Conservation (phyloP, 1,140 invertebrate genomes). For the Helicoverpa armigera region DNA sequence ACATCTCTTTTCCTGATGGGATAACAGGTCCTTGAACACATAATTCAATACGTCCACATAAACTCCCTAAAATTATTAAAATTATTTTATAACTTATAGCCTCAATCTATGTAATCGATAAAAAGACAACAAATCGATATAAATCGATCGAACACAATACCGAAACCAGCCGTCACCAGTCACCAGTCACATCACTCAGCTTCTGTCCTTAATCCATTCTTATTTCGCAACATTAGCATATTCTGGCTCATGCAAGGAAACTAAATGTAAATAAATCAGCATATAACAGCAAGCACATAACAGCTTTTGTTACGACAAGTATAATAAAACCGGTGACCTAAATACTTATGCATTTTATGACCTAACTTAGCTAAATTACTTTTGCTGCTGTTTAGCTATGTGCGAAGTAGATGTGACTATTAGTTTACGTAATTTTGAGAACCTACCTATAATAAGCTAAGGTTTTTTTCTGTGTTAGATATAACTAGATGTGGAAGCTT, state of each 20-base stretch:
- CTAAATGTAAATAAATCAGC: conserved; percentile 4
- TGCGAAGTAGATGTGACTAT: conserved; percentile 3
- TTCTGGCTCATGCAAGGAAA: conserved; percentile 25
- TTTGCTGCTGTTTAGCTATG: conserved; percentile 43
- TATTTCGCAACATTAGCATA: conserved; percentile 4
- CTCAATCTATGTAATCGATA: too few relatives aligned
- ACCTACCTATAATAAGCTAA: not conserved
- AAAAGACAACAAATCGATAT: not conserved
- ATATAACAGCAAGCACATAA: conserved; percentile 27
- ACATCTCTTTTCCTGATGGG: not conserved
- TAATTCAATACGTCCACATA: too few relatives aligned
- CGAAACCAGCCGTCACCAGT: not conserved
- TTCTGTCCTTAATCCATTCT: conserved; percentile 6
- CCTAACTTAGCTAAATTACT: conserved; percentile 53
- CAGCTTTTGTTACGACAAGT: conserved; percentile 53
- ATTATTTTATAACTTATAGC: too few relatives aligned
- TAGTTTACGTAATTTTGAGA: not conserved
- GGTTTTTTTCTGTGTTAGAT: not conserved
- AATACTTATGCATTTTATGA: conserved; percentile 68
- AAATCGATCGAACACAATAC: not conserved
- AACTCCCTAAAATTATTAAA: too few relatives aligned
- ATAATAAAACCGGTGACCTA: conserved; percentile 66
- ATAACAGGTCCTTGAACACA: too few relatives aligned
- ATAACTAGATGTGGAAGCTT: too few relatives aligned
- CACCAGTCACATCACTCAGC: not conserved